Percentiles rank a stretch among this genome's conserved stretches.
phyloP scores from a whole-genome alignment of 1,140 invertebrate genomes.

The Drosophila chauvacae region DNA sequence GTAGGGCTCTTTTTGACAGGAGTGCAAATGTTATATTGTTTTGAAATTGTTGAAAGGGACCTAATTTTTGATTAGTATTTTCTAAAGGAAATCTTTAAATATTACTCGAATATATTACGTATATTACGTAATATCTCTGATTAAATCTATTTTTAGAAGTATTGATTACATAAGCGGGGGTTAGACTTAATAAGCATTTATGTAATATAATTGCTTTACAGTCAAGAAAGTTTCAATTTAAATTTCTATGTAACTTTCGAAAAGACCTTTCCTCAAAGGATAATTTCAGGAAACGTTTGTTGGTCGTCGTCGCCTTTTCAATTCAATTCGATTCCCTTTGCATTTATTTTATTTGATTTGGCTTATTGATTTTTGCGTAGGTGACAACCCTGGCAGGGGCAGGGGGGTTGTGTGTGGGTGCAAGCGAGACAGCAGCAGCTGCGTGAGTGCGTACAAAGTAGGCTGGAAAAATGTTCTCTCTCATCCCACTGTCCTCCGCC shows the following conservation, averaged over 20 bases:
- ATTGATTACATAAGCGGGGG: not conserved
- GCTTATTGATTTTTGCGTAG: conserved; percentile 62
- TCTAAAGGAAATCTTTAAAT: not conserved
- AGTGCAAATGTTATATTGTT: conserved; percentile 41
- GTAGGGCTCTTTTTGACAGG: conserved; percentile 32
- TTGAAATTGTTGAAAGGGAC: not conserved
- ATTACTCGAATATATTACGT: not conserved
- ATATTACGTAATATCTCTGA: not conserved
- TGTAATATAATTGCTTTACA: not conserved
- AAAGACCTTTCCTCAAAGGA: conserved; percentile 9
- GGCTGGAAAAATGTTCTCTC: conserved; percentile 36
- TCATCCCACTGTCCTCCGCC: conserved; percentile 4
- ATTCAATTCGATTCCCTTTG: conserved; percentile 10
- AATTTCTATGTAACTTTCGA: too few species aligned
- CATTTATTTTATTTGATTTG: conserved; percentile 42
- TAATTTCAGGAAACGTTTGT: conserved; percentile 18
- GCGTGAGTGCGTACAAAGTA: conserved; percentile 62
- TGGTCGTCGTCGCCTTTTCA: conserved; percentile 27
- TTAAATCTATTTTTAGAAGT: not conserved
- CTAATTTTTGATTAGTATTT: not conserved
- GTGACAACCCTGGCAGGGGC: conserved; percentile 48
- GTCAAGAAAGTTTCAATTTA: not conserved
- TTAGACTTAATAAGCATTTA: not conserved
- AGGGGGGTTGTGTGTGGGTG: conserved; percentile 19
- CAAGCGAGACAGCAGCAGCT: conserved; percentile 52